Evolutionary conservation across 2,888 invertebrate genomes (phyloP), one percentile per base, ranked within the genome.

Genomic region (Drosophila phalerata): DNA sequence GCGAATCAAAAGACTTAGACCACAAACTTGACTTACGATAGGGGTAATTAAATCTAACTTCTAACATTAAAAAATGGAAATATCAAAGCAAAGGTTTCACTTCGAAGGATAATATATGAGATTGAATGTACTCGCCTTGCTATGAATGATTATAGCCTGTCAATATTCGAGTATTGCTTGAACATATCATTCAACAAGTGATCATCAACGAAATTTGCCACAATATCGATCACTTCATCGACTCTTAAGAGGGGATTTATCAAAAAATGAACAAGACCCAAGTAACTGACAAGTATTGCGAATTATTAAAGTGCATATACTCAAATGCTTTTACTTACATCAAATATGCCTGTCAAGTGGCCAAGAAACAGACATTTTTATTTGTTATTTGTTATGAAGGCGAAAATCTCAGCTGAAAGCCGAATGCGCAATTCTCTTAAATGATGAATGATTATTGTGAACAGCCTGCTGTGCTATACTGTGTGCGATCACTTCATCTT

Each of bases 361-460:
- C 69, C 76, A 69, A 73, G 69, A 56, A 69, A 74, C 73, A 81
- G 88, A 81, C 79, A 81, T 85, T 85, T 87, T 87, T 83, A 82
- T 84, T 86, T 77, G 66, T 66, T 87, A 64, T 85, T 81, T 74
- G 70, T 65, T 81, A 52, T 53, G 69, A 69, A 69, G 61, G 56
- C 78, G 69, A 81, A 51, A 30, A 64, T 70, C 63, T 64, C 77
- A 82, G 30, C 73, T 74, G 73, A 77, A 79, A 73, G 62, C 63
- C 78, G 65, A 56, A 34, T 61, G 75, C 61, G 69, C 68, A 81
- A 76, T 64, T 60, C 55, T 30, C 49, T 28, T 61, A 67, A 45
- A 86, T 82, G 85, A 83, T 86, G 82, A 83, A 86, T 75, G 81
- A 86, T 82, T 81, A 82, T 85, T 69, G 83, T 85, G 76, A 70